Evolutionary conservation across 1,140 invertebrate species (phyloP).

Genomic region (Drosophila obscura): DNA sequence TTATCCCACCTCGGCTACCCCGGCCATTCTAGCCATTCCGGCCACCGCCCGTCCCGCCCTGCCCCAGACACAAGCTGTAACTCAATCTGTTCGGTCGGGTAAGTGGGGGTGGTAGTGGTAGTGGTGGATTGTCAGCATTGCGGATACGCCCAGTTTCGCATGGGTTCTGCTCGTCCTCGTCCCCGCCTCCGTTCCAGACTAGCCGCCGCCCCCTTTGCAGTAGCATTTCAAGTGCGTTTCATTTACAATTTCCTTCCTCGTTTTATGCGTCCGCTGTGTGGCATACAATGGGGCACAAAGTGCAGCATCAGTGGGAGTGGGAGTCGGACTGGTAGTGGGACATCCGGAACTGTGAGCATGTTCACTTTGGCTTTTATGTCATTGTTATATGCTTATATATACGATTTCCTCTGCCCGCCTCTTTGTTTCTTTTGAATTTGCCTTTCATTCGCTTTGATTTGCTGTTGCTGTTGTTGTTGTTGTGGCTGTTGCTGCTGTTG

Average conservation of each 20-base stretch:
- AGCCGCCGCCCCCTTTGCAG: constrained; percentile 5
- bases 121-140: constrained; percentile 35
- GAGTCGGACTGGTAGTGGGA: neutral
- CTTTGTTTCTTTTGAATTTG: constrained; percentile 15
- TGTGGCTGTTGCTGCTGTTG: constrained; percentile 22
- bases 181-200: too few relatives aligned
- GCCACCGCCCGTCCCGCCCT: neutral
- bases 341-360: constrained; percentile 26
- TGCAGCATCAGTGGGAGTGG: constrained; percentile 6
- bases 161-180: too few relatives aligned
- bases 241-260: constrained; percentile 76
- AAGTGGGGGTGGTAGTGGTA: neutral
- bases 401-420: constrained; percentile 37
- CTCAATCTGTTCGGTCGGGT: constrained; percentile 32
- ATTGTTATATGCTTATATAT: constrained; percentile 71
- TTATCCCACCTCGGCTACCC: constrained; percentile 34
- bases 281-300: constrained; percentile 60
- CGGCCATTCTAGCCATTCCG: too few relatives aligned
- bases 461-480: constrained; percentile 2
- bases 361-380: constrained; percentile 65
- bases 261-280: constrained; percentile 66
- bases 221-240: constrained; percentile 78
- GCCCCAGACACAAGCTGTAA: constrained; percentile 54
- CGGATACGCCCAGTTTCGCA: constrained; percentile 27
- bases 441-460: constrained; percentile 17